Conservation (phyloP, 2,797 vertebrate genomes). For the Argya squamiceps region DNA sequence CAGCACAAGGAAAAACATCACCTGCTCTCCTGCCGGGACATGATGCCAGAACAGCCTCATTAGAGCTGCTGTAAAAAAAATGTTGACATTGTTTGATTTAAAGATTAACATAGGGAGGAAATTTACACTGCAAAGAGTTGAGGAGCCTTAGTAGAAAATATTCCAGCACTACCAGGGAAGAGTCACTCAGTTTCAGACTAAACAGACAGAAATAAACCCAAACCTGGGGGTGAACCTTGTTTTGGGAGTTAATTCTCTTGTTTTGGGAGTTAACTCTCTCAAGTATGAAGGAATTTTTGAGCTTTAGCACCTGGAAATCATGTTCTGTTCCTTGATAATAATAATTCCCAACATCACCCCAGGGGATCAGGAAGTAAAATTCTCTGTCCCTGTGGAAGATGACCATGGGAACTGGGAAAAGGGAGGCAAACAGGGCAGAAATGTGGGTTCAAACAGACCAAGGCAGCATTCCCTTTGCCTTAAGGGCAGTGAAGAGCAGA, state of each 20-base stretch:
- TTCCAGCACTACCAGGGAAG: background rate
- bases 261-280: background rate
- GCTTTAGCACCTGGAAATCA: background rate
- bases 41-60: slow-evolving; percentile 56
- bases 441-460: background rate
- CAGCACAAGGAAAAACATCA: slow-evolving; percentile 69
- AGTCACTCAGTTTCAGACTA: background rate
- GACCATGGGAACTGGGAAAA: background rate
- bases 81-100: slow-evolving; percentile 49
- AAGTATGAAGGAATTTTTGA: background rate
- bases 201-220: background rate
- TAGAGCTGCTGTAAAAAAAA: slow-evolving; percentile 29
- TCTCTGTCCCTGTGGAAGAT: background rate
- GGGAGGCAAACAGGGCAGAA: background rate
- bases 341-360: background rate
- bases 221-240: background rate
- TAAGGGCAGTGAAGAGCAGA: background rate
- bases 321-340: background rate
- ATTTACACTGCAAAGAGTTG: background rate
- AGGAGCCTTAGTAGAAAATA: background rate
- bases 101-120: slow-evolving; percentile 26
- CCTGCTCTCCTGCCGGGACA: slow-evolving; percentile 49
- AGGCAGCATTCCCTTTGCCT: background rate
- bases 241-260: background rate
- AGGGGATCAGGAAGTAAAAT: background rate